Evolutionary conservation across 2,113 vertebrate species (phyloP).

Genomic region (Empidonax traillii): DNA sequence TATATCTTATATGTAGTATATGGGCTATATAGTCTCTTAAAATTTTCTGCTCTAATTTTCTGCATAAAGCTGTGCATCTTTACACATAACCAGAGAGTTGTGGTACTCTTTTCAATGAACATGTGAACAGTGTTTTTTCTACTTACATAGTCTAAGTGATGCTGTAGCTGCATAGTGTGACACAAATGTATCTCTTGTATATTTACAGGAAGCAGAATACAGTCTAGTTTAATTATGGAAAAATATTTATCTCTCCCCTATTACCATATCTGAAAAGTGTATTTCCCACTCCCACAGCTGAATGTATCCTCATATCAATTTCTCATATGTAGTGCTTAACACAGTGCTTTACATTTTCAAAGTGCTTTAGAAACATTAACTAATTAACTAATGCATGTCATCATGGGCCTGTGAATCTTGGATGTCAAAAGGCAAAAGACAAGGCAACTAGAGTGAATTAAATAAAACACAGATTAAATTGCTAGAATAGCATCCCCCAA

Average conservation of each 20-base stretch:
- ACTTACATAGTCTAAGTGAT: not conserved
- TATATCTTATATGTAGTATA: not conserved
- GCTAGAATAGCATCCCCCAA: not conserved
- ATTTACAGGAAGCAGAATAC: conserved; percentile 3
- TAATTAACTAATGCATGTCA: conserved; percentile 58
- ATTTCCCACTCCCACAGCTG: not conserved
- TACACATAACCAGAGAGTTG: not conserved
- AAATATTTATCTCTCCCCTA: conserved; percentile 43
- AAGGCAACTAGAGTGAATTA: not conserved
- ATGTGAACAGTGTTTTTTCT: not conserved
- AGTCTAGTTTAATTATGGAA: conserved; percentile 36
- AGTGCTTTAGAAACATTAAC: conserved; percentile 49
- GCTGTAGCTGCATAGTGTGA: not conserved
- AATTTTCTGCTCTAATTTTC: not conserved
- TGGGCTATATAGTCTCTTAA: not conserved
- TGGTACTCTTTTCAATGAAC: not conserved
- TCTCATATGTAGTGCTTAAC: not conserved
- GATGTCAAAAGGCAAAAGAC: conserved; percentile 37
- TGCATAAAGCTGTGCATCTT: not conserved
- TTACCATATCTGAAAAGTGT: conserved; percentile 31
- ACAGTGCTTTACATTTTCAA: conserved; percentile 40
- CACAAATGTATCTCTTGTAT: not conserved
- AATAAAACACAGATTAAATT: conserved; percentile 9
- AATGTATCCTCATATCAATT: conserved; percentile 54
- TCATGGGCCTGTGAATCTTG: conserved; percentile 44